Conservation (phyloP, 2,797 vertebrate species). For the Myoxocephalus aenaeus region DNA sequence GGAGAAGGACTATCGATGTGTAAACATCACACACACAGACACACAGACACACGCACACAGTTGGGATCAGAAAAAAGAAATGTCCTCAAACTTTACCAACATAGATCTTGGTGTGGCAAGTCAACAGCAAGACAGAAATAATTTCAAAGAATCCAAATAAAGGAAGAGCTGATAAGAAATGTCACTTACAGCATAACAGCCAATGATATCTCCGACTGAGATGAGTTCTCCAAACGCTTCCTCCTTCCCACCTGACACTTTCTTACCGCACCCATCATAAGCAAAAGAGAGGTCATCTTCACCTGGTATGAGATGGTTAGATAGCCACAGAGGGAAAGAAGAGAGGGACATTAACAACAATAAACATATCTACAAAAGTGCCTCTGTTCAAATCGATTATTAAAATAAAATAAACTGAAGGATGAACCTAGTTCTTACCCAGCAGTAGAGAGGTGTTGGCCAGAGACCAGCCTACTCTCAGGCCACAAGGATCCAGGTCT, state of each 20-base stretch:
- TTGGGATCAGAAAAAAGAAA: slow-evolving; percentile 16
- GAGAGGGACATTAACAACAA: neutral
- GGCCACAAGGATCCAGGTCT: slow-evolving; percentile 73
- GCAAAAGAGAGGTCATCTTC: slow-evolving; percentile 90
- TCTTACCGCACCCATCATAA: slow-evolving; percentile 87
- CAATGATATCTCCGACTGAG: slow-evolving; percentile 89
- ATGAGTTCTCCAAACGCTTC: slow-evolving; percentile 88
- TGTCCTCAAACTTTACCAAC: neutral
- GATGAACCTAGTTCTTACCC: slow-evolving; percentile 76
- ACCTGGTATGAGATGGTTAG: slow-evolving; percentile 74
- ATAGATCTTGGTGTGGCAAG: neutral
- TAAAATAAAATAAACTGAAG: neutral
- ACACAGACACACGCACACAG: slow-evolving; percentile 18
- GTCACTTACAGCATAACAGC: slow-evolving; percentile 90
- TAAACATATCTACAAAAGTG: neutral
- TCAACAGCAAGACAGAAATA: neutral
- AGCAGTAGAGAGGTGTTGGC: slow-evolving; percentile 85
- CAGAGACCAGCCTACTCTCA: slow-evolving; percentile 92
- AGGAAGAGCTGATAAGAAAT: neutral
- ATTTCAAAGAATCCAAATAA: neutral
- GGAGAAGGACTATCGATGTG: slow-evolving; percentile 82
- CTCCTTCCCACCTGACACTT: slow-evolving; percentile 83
- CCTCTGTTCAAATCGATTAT: neutral
- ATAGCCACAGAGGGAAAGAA: neutral
- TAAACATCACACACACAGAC: slow-evolving; percentile 10